Conservation (phyloP, 2,888 invertebrate genomes). For the Stenotaenia linearis region DNA sequence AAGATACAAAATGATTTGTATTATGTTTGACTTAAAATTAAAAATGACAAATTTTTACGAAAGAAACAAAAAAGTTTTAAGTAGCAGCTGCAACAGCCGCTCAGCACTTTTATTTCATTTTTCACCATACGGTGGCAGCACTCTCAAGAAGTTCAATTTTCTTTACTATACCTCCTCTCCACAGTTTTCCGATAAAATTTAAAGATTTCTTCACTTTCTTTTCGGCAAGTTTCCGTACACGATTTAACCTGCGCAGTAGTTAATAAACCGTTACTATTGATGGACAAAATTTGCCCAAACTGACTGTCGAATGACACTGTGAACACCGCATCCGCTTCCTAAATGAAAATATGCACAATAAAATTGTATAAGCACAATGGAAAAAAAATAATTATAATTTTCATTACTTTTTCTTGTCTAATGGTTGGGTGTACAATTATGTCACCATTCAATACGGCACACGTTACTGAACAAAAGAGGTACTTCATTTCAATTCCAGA, state of each 20-base stretch:
- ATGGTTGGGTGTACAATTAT: conserved; percentile 60
- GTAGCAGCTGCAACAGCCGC: not conserved
- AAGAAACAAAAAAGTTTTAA: not conserved
- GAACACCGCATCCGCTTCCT: conserved; percentile 2
- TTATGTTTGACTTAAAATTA: too few species aligned
- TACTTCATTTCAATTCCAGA: conserved; percentile 77
- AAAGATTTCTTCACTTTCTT: not conserved
- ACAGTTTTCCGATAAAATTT: conserved; percentile 3
- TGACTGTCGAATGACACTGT: conserved; percentile 27
- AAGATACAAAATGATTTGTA: too few species aligned
- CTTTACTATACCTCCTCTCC: not conserved
- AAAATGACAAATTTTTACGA: not conserved
- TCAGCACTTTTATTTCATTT: not conserved
- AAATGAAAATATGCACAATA: not conserved
- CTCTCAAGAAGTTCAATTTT: not conserved
- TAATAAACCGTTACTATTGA: not conserved
- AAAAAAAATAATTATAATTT: not conserved
- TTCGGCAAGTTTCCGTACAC: not conserved
- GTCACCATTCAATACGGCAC: conserved; percentile 58
- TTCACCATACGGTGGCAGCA: not conserved
- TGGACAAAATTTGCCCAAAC: not conserved
- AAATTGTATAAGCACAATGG: too few species aligned
- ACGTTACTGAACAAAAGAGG: conserved; percentile 71
- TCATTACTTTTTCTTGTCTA: conserved; percentile 49
- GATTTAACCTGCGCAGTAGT: not conserved